phyloP scores from a whole-genome alignment of 1,140 invertebrate species.

The Battus philenor region DNA sequence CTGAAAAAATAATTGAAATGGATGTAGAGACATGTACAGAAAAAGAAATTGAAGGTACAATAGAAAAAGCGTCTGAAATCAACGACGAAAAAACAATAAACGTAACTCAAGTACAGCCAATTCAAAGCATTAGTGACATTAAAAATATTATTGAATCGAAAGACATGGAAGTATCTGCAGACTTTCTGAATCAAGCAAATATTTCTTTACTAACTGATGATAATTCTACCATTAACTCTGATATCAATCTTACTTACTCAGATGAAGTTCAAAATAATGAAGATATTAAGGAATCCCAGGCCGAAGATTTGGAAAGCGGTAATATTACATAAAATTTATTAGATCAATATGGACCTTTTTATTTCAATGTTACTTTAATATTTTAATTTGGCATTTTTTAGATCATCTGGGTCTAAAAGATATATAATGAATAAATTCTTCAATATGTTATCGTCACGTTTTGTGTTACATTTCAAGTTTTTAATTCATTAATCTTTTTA shows the following conservation, averaged over 20 bases:
- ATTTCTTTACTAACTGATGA: conserved; percentile 54
- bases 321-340: too few relatives aligned
- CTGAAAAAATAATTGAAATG: conserved; percentile 15
- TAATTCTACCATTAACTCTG: conserved; percentile 38
- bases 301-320: conserved; percentile 20
- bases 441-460: too few relatives aligned
- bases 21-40: background rate
- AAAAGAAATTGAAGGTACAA: background rate
- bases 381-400: too few relatives aligned
- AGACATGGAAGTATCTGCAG: conserved; percentile 18
- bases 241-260: conserved; percentile 49
- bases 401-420: too few relatives aligned
- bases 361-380: too few relatives aligned
- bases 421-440: too few relatives aligned
- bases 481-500: background rate
- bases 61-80: background rate
- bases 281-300: conserved; percentile 15
- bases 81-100: conserved; percentile 5
- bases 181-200: conserved; percentile 42
- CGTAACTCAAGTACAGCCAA: conserved; percentile 4
- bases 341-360: too few relatives aligned
- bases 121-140: conserved; percentile 1
- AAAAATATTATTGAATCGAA: conserved; percentile 2
- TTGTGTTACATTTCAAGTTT: too few relatives aligned
- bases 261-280: conserved; percentile 37